Evolutionary conservation across 2,888 invertebrate genomes (phyloP).

Genomic region (Hirtodrosophila alboralis): DNA sequence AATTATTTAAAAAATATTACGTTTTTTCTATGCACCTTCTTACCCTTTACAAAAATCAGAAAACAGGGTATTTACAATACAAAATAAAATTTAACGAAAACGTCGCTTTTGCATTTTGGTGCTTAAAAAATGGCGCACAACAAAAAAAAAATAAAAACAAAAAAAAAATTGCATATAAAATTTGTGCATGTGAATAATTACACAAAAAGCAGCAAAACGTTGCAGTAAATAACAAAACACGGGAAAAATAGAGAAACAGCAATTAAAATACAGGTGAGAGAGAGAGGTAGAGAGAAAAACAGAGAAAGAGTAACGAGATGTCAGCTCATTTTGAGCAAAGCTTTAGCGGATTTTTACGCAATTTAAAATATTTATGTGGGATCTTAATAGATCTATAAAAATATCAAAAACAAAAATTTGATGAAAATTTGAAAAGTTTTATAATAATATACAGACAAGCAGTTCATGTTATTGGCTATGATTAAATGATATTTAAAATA

Average conservation of each 20-base stretch:
- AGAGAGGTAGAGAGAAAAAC: neutral
- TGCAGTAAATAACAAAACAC: constrained; percentile 31
- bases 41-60: neutral
- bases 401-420: too few species aligned
- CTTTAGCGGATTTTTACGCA: constrained; percentile 30
- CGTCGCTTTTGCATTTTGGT: constrained; percentile 30
- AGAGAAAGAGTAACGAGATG: constrained; percentile 8
- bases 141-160: constrained; percentile 19
- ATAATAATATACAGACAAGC: too few species aligned
- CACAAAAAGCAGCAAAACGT: constrained; percentile 59
- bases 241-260: constrained; percentile 20
- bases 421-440: too few species aligned
- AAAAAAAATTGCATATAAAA: constrained; percentile 43
- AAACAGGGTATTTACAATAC: constrained; percentile 34
- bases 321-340: constrained; percentile 33
- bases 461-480: too few species aligned
- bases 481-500: too few species aligned
- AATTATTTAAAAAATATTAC: too few species aligned
- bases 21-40: too few species aligned
- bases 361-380: constrained; percentile 27
- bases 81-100: constrained; percentile 12
- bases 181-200: constrained; percentile 70
- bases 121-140: constrained; percentile 30
- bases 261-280: constrained; percentile 23
- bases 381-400: constrained; percentile 1